Evolutionary conservation across 2,113 vertebrate species (phyloP).

Genomic region (Oceanodroma tethys): DNA sequence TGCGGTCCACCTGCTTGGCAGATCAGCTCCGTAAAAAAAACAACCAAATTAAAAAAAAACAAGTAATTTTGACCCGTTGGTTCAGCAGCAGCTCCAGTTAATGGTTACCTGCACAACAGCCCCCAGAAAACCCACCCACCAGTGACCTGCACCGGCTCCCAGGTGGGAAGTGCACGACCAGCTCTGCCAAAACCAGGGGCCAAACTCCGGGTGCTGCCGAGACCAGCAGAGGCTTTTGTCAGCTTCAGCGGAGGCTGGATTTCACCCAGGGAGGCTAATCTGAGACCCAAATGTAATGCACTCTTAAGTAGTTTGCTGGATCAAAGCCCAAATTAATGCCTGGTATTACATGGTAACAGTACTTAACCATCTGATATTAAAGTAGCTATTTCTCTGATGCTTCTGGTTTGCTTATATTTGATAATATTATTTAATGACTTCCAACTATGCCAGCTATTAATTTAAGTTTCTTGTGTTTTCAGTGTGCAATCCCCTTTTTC

Average conservation of each 20-base stretch:
- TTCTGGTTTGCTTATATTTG: not conserved
- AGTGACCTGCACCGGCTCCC: fast-evolving
- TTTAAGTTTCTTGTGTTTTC: not conserved
- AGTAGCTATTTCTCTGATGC: not conserved
- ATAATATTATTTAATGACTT: not conserved
- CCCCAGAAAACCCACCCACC: not conserved
- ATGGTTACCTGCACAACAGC: not conserved
- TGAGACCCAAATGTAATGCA: not conserved
- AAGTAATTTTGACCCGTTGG: fast-evolving
- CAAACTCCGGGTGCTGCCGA: not conserved
- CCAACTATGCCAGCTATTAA: not conserved
- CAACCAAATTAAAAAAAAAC: not conserved
- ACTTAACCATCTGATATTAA: not conserved
- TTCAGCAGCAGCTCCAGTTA: not conserved
- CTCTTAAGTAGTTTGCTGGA: not conserved
- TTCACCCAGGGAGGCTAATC: not conserved
- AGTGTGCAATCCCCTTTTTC: not conserved
- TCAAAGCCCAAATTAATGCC: not conserved
- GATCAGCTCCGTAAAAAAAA: fast-evolving
- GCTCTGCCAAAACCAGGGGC: not conserved
- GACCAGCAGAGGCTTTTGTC: not conserved
- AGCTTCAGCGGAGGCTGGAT: not conserved
- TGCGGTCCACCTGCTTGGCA: not conserved
- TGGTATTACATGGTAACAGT: not conserved
- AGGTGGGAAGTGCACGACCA: fast-evolving